Evolutionary conservation across 2,797 vertebrate species (phyloP).

Genomic region (Enteromius fasciolatus): DNA sequence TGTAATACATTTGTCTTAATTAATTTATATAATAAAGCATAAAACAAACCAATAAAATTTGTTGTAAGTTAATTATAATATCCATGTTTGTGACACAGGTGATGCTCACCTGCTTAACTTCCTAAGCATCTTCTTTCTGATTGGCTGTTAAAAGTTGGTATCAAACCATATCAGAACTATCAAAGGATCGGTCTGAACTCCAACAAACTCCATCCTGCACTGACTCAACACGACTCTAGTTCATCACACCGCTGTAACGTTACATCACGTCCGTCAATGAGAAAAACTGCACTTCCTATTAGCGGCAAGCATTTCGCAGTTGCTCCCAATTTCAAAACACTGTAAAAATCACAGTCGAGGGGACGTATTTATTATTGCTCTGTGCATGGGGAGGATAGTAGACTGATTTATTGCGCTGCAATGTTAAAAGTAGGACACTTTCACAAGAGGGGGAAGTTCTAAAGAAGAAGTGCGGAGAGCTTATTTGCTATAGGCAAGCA

Average conservation of each 20-base stretch:
- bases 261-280: constrained; percentile 19
- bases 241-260: constrained; percentile 35
- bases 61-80: not conserved
- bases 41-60: not conserved
- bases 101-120: not conserved
- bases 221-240: not conserved
- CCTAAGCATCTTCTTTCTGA: not conserved
- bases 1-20: too few relatives aligned
- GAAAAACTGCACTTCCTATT: constrained; percentile 31
- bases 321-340: constrained; percentile 48
- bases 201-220: not conserved
- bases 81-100: not conserved
- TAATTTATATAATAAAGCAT: not conserved
- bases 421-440: constrained; percentile 68
- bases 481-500: constrained; percentile 76
- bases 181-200: not conserved
- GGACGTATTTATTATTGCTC: constrained; percentile 59
- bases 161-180: not conserved
- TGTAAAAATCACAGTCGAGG: constrained; percentile 46
- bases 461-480: constrained; percentile 65
- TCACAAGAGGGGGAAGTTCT: constrained; percentile 70
- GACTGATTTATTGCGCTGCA: constrained; percentile 65
- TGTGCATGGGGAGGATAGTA: constrained; percentile 50
- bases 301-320: constrained; percentile 13
- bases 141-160: not conserved